These are phyloP conservation scores for Araneus ventricosus DNA, from an alignment of 1,140 invertebrate genomes.

Conservation along the genomic window DNA sequence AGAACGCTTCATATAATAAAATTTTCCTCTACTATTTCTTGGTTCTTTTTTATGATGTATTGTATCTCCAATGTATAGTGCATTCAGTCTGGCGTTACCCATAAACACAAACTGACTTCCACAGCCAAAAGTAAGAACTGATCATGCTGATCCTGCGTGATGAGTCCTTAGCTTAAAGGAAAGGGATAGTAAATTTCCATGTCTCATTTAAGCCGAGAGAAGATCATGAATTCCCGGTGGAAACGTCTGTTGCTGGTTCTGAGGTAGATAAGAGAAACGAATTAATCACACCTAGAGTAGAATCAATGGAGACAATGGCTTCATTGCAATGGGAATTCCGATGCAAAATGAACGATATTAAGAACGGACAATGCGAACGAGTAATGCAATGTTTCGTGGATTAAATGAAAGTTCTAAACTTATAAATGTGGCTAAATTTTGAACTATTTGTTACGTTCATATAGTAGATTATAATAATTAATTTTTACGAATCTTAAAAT, in stretches of 20 bases:
- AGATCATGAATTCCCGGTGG: neutral
- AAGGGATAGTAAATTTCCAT: neutral
- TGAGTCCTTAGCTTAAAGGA: neutral
- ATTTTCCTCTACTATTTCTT: too few species aligned
- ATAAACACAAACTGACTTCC: neutral
- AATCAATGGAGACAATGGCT: neutral
- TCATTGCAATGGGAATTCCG: neutral
- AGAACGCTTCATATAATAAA: too few species aligned
- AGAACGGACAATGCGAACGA: neutral
- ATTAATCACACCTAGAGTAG: neutral
- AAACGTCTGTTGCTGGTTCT: neutral
- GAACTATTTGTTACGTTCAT: too few species aligned
- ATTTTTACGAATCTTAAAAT: too few species aligned
- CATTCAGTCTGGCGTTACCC: too few species aligned
- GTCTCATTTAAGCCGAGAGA: neutral
- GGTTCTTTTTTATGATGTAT: too few species aligned
- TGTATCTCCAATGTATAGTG: too few species aligned
- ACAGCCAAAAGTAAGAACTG: neutral
- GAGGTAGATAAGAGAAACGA: neutral
- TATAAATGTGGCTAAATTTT: too few species aligned
- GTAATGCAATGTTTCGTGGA: neutral
- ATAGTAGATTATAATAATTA: too few species aligned
- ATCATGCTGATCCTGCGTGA: neutral
- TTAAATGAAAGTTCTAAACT: neutral
- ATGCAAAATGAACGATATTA: neutral